phyloP scores from a whole-genome alignment of 2,113 vertebrate species.

The Misgurnus mizolepis region DNA sequence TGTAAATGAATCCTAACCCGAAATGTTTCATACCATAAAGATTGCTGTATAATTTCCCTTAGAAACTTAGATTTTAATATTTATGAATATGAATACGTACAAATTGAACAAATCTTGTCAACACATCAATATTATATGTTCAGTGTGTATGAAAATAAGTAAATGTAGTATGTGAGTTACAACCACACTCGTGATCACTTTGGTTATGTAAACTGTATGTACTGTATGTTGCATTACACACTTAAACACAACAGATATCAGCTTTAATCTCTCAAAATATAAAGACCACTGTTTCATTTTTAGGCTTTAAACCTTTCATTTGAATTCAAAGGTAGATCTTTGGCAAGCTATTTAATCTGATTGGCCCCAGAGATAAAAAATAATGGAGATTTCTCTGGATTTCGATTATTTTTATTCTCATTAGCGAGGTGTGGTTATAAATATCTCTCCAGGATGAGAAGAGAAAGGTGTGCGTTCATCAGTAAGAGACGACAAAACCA shows the following conservation, averaged over 20 bases:
- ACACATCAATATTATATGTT: too few species aligned
- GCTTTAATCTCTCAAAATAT: neutral
- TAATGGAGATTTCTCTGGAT: constrained; percentile 34
- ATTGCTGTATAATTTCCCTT: too few species aligned
- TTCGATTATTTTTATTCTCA: constrained; percentile 62
- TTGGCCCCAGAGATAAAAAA: constrained; percentile 55
- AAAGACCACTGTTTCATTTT: neutral
- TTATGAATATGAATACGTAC: too few species aligned
- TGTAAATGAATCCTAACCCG: too few species aligned
- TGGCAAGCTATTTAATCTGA: constrained; percentile 46
- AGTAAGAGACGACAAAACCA: constrained; percentile 17
- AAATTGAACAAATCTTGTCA: too few species aligned
- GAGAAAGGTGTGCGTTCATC: constrained; percentile 52
- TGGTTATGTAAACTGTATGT: too few species aligned
- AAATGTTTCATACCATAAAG: too few species aligned
- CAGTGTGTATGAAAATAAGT: too few species aligned
- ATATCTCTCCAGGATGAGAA: constrained; percentile 59
- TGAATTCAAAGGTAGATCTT: constrained; percentile 59
- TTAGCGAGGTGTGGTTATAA: constrained; percentile 59
- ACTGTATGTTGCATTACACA: too few species aligned
- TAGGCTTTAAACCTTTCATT: constrained; percentile 55
- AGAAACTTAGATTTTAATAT: too few species aligned
- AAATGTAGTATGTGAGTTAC: too few species aligned
- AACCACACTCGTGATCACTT: too few species aligned
- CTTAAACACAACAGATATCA: neutral